These are phyloP conservation scores for Micronisus gabar DNA, from an alignment of 2,113 vertebrate genomes.

Conservation along the genomic window DNA sequence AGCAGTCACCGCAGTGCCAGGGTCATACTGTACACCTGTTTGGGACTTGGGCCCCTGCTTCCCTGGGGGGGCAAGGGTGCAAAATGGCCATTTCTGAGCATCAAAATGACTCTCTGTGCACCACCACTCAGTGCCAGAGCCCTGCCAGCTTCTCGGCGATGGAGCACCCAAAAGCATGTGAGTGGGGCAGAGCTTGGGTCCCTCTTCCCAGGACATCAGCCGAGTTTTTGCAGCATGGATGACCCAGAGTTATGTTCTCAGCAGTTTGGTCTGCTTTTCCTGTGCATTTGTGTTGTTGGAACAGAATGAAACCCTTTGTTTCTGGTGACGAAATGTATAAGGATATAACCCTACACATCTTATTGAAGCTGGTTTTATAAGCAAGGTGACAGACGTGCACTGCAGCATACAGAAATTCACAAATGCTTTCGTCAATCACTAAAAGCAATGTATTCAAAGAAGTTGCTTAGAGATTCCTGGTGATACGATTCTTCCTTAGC, in stretches of 20 bases:
- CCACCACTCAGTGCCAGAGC: not conserved
- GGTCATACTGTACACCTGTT: fast-evolving
- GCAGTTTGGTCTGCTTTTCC: not conserved
- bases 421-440: not conserved
- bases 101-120: not conserved
- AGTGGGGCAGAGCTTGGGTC: not conserved
- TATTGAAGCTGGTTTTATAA: not conserved
- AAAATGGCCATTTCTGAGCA: not conserved
- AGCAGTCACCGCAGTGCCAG: not conserved
- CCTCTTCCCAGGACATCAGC: not conserved
- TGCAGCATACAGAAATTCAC: not conserved
- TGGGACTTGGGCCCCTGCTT: not conserved
- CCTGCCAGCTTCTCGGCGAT: fast-evolving
- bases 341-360: not conserved
- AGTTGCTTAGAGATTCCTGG: not conserved
- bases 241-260: not conserved
- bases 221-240: not conserved
- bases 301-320: not conserved
- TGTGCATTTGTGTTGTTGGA: not conserved
- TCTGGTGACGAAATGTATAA: not conserved
- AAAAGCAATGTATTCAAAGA: not conserved
- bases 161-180: fast-evolving
- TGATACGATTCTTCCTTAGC: not conserved
- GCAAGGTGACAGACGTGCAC: not conserved
- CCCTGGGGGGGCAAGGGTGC: no score